Evolutionary conservation across 2,888 invertebrate species (phyloP).

Genomic region (Drosophila imparisetae): DNA sequence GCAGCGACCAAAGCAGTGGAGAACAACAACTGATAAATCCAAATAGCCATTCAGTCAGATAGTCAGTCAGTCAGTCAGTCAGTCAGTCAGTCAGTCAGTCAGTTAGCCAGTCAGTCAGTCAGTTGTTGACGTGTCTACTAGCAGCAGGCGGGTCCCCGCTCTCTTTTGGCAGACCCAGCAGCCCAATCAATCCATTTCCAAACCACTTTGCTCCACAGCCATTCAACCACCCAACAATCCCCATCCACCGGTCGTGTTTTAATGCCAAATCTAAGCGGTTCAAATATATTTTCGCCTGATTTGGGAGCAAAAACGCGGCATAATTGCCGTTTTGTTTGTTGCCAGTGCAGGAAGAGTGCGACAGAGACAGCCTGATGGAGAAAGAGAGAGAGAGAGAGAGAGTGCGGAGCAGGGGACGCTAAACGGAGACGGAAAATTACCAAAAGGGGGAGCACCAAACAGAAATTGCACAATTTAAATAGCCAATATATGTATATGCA

Average conservation of each 20-base stretch:
- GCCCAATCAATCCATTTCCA: slow-evolving; percentile 65
- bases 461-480: slow-evolving; percentile 73
- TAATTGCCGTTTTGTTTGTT: slow-evolving; percentile 78
- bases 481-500: slow-evolving; percentile 43
- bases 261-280: slow-evolving; percentile 78
- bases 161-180: slow-evolving; percentile 28
- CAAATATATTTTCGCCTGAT: slow-evolving; percentile 76
- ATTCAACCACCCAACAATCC: slow-evolving; percentile 15
- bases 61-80: slow-evolving; percentile 21
- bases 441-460: slow-evolving; percentile 43
- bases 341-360: slow-evolving; percentile 13
- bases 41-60: slow-evolving; percentile 13
- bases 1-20: slow-evolving; percentile 40
- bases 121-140: slow-evolving; percentile 50
- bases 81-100: background rate
- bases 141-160: slow-evolving; percentile 25
- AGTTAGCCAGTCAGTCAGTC: slow-evolving; percentile 5
- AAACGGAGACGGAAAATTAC: slow-evolving; percentile 17
- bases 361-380: background rate
- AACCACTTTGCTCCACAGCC: slow-evolving; percentile 38
- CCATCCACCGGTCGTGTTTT: slow-evolving; percentile 55
- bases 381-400: background rate
- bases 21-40: slow-evolving; percentile 28
- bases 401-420: background rate
- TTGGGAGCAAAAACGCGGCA: slow-evolving; percentile 78